Conservation (phyloP, 2,113 vertebrate species). For the Xiphorhynchus elegans region DNA sequence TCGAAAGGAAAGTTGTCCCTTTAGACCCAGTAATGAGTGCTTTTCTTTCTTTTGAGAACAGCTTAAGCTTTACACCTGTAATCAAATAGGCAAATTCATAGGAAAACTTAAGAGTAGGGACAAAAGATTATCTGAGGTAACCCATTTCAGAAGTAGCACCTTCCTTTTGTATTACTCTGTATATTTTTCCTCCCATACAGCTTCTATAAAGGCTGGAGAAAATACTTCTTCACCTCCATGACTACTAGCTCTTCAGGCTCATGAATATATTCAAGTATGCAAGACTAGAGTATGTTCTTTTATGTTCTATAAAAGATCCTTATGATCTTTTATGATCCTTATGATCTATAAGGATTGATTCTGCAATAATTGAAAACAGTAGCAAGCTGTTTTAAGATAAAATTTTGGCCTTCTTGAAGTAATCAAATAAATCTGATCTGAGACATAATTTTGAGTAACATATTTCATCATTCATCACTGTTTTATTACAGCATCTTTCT, state of each 20-base stretch:
- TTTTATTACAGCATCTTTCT: neutral
- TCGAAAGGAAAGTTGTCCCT: fast-evolving
- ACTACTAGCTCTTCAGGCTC: neutral
- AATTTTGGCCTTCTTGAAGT: neutral
- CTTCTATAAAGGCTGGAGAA: neutral
- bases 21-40: neutral
- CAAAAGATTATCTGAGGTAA: neutral
- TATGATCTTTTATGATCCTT: no score
- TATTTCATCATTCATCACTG: neutral
- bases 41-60: neutral
- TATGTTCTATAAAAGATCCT: neutral
- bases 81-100: neutral
- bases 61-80: neutral
- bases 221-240: neutral
- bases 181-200: neutral
- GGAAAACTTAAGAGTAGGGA: neutral
- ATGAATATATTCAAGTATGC: neutral
- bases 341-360: neutral
- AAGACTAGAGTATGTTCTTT: neutral
- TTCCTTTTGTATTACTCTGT: neutral
- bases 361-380: neutral
- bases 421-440: neutral
- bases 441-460: neutral
- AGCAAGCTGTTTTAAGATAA: neutral
- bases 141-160: neutral